Evolutionary conservation across 2,113 vertebrate species (phyloP), one percentile per base, ranked within the genome.

Genomic region (Calidris pygmaea): DNA sequence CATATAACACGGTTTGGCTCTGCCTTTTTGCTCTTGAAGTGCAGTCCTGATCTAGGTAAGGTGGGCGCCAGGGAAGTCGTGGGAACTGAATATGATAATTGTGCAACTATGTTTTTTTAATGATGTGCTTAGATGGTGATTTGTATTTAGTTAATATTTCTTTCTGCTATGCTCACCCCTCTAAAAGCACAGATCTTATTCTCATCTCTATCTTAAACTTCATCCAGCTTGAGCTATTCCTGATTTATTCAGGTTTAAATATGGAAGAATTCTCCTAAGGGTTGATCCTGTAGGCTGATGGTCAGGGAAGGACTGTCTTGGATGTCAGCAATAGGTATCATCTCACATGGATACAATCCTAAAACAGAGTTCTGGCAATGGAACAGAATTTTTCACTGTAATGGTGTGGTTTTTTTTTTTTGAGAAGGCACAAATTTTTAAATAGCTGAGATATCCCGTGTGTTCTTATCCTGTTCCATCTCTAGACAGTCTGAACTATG

Each of bases 1-100:
- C 12, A 52, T 34, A 68, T 90, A 94, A 87, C 63, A 83, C 66
- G 82, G 89, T 85, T 94, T 96, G 93, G 93, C 93, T 95, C 83
- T 95, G 47, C 21, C n/a, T 94, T 68, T 81, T 82, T 30, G n/a
- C 52, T 91, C 77, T 72, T 89, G 24, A 73, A 95, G 35, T 72
- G 73, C 53, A 76, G 58, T 41, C 34, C 74, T 89, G 50, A 62
- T 59, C 41, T 87, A 94, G 85, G 82, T 90, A 68, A 93, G 63
- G 29, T 70, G 65, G 83, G n/a, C 88, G 89, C 93, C 85, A 91
- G 84, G 47, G 76, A 66, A 95, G 62, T 62, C 10, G 56, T 58
- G 37, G 53, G 86, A 93, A 53, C 30, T n/a, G 70, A 81, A 30
- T 66, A 41, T 47, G 60, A n/a, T 19, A 11, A 53, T 55, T 56